phyloP scores from a whole-genome alignment of 1,140 invertebrate species.

The Musca vetustissima region DNA sequence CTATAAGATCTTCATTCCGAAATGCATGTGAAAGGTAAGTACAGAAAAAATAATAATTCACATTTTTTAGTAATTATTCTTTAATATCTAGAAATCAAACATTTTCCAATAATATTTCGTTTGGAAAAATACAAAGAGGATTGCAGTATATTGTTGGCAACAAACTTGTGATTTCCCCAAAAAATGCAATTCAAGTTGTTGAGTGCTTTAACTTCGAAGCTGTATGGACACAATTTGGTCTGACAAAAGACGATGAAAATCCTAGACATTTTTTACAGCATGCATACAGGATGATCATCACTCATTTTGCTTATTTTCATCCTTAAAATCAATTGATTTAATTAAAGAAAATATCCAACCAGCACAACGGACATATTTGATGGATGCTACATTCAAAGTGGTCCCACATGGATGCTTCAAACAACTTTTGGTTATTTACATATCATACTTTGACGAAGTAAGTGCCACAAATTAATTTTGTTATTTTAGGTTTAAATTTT shows the following conservation, averaged over 20 bases:
- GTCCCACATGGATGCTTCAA: slow-evolving; percentile 1
- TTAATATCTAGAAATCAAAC: background rate
- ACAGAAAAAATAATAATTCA: background rate
- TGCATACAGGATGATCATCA: background rate
- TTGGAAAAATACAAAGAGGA: background rate
- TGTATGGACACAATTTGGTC: background rate
- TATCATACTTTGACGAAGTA: background rate
- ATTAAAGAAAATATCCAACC: background rate
- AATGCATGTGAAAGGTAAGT: background rate
- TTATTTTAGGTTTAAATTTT: background rate
- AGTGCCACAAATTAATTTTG: background rate
- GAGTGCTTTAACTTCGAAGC: background rate
- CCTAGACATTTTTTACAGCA: background rate
- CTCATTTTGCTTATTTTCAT: background rate
- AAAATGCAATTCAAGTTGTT: background rate
- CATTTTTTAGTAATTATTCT: too few relatives aligned
- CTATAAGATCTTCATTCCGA: too few relatives aligned
- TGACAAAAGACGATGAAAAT: background rate
- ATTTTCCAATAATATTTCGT: background rate
- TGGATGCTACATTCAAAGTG: background rate
- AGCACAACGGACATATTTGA: background rate
- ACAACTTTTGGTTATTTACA: too few relatives aligned
- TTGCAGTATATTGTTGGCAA: background rate
- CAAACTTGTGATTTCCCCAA: background rate
- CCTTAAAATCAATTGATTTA: background rate